Base-by-base conservation (phyloP, 2,888 invertebrate genomes). In the Cataglyphis cursor region DNA sequence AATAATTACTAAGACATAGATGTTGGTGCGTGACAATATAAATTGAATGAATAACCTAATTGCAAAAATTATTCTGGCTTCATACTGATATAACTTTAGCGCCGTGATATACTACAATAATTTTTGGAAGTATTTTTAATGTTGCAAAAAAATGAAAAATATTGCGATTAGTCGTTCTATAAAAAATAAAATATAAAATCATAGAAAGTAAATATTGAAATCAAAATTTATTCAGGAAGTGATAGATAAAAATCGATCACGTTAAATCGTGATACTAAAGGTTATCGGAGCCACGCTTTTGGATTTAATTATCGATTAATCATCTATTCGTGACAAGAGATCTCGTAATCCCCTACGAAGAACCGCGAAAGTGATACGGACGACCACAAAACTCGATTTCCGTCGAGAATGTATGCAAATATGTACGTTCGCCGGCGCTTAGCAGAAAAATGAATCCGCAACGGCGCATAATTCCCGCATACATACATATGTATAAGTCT, bases 401-500 rank as follows among this genome's bases (percentile, higher is more conserved):
- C 54, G 57, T 68, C 31, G 68, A 10, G 41, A 78, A 78, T 78
- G 21, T 78, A 78, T 78, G 68, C 57, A 68, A 70, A 70, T 66
- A 38, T 66, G 6, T 38, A 57, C 21, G 15, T 41, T 59, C 41
- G 38, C 31, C 24, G 68, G 64, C 24, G 35, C 18, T 51, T 4
- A 8, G 28, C n/a, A 68, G 68, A 78, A 68, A 66, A 78, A 57
- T 68, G 28, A 12, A 59, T 59, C 66, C 57, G 41, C 15, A 44
- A 28, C 4, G 21, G 28, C n/a, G 48, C 48, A 51, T 51, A 51
- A 51, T 51, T 8, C 48, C 24, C 68, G 3, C 28, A 2, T 21
- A n/a, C 41, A 78, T 78, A 68, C 57, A 78, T 78, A 78, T 70
- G 70, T 41, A 59, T 70, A 59, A 59, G 59, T 59, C 70, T 78